Evolutionary conservation across 1,140 invertebrate species (phyloP), one percentile per base, ranked within the genome.

Genomic region (Drosophila gunungcola): DNA sequence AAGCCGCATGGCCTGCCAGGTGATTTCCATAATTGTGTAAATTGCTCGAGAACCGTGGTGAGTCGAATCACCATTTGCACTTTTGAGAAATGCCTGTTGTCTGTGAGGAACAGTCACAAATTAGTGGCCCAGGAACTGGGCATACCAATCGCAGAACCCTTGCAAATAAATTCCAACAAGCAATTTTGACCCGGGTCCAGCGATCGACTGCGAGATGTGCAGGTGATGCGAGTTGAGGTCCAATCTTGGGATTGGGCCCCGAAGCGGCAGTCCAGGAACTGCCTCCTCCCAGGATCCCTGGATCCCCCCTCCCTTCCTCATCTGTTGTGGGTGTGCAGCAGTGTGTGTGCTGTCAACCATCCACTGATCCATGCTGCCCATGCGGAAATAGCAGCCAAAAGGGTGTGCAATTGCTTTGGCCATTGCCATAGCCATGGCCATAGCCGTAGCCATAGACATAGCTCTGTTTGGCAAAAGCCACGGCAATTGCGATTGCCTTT

Each of bases 1-100:
- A 42, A 41, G 34, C 13, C 57, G 13, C 49, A 6, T 13, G 13
- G 48, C 51, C 38, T 29, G 72, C 70, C 27, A 73, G 49, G 29
- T 65, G 49, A 77, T 77, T 62, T 77, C 78, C 74, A 78, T 85
- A 81, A 86, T 86, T 86, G 74, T 78, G 73, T 45, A 85, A 81
- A 86, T 81, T 80, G 68, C 60, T 41, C 3, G 16, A 25, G 34
- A 12, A 52, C 56, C 42, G 27, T 55, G 67, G 51, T 77, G 61
- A 64, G 67, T 85, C 81, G 82, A 70, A 74, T 70, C 55, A 74
- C 51, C 58, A 61, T 83, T 76, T 85, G 55, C 62, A 77, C 54
- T 57, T 65, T 86, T 73, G 51, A 70, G 63, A 74, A 72, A 84
- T 86, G 65, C 78, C 73, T 65, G 64, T 72, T 85, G 73, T 73